Evolutionary conservation across 92 coral and sea anemone genomes (phyloP).

Genomic region (Plumapathes pennacea): DNA sequence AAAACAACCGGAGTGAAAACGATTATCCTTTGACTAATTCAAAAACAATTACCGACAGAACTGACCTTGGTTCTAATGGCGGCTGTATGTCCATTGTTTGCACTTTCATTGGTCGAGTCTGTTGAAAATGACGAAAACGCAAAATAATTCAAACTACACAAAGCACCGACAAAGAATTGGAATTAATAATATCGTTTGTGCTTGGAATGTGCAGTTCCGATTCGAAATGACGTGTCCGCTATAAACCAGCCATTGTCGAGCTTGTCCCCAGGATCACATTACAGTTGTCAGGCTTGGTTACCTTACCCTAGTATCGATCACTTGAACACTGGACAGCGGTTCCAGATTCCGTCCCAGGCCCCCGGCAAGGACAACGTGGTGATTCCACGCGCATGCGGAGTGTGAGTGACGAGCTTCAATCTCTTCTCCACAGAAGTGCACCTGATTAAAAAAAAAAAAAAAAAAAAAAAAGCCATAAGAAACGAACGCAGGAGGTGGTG

Average conservation of each 20-base stretch:
- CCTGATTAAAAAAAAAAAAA: slow-evolving; percentile 18
- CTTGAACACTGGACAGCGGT: slow-evolving; percentile 50
- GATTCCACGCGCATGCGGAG: slow-evolving; percentile 62
- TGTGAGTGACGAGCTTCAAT: slow-evolving; percentile 75
- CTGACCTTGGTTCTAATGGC: slow-evolving; percentile 55
- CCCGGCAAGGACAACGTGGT: slow-evolving; percentile 53
- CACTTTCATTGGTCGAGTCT: slow-evolving; percentile 38
- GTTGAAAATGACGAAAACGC: background rate
- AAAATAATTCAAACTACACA: too few relatives aligned
- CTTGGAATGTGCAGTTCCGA: too few relatives aligned
- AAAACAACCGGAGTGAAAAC: background rate
- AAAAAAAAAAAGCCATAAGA: too few relatives aligned
- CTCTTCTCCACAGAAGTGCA: slow-evolving; percentile 40
- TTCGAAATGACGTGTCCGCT: too few relatives aligned
- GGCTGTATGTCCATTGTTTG: slow-evolving; percentile 49
- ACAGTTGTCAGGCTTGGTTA: too few relatives aligned
- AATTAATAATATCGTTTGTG: background rate
- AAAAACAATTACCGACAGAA: background rate
- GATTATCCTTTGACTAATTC: background rate
- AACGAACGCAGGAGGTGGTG: too few relatives aligned
- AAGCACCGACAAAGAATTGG: background rate
- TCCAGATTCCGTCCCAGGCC: slow-evolving; percentile 55
- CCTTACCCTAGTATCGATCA: slow-evolving; percentile 54
- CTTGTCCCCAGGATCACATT: too few relatives aligned
- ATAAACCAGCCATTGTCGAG: too few relatives aligned